A percentile compares a stretch with the other conserved stretches of the same genome.
phyloP scores from a whole-genome alignment of 2,888 invertebrate species.

The Choreutis nemorana region DNA sequence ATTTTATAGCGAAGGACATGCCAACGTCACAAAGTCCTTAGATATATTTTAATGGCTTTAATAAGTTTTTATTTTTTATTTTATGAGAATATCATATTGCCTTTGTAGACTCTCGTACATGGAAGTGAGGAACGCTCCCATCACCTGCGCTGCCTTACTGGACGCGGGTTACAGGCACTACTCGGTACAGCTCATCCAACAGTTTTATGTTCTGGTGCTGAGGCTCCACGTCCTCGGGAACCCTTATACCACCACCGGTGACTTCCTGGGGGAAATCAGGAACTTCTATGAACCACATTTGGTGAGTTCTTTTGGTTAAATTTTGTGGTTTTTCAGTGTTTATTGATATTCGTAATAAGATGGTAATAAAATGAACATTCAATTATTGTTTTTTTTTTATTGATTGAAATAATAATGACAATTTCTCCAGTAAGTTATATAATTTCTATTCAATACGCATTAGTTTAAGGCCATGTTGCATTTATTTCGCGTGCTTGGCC shows the following conservation, averaged over 20 bases:
- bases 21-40: too few relatives aligned
- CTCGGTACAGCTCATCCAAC: conserved; percentile 76
- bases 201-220: conserved; percentile 80
- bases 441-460: too few relatives aligned
- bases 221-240: conserved; percentile 83
- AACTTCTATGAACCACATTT: conserved; percentile 70
- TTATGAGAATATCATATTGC: conserved; percentile 3
- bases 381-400: background rate
- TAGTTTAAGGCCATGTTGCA: too few relatives aligned
- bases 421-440: too few relatives aligned
- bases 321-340: background rate
- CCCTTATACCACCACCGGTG: conserved; percentile 73
- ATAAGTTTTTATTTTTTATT: conserved; percentile 1
- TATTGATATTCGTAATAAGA: too few relatives aligned
- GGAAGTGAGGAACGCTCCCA: conserved; percentile 67
- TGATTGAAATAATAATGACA: background rate
- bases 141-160: conserved; percentile 52
- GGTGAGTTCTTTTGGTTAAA: conserved; percentile 34
- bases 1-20: too few relatives aligned
- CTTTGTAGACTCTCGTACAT: conserved; percentile 71
- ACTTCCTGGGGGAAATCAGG: conserved; percentile 67
- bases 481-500: too few relatives aligned
- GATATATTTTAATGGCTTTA: too few relatives aligned
- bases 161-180: conserved; percentile 71
- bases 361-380: too few relatives aligned